These are phyloP conservation scores for Drosophila bipectinata DNA, from an alignment of 1,140 invertebrate genomes.

Conservation along the genomic window DNA sequence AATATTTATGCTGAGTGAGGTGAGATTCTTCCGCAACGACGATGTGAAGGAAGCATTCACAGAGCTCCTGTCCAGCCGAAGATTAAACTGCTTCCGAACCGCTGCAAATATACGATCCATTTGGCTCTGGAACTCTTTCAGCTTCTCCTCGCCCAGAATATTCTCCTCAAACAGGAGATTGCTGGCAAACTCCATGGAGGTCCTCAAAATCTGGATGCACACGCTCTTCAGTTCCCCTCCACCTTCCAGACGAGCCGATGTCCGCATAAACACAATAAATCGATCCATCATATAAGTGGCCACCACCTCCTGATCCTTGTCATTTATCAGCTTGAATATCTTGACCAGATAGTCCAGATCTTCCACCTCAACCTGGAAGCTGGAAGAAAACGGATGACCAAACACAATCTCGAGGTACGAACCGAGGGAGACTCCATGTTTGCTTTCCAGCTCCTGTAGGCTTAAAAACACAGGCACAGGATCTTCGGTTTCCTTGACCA, in stretches of 20 bases:
- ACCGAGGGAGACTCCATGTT: background rate
- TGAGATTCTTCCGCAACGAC: background rate
- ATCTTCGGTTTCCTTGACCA: background rate
- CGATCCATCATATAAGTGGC: background rate
- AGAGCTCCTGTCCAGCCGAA: background rate
- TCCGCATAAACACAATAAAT: background rate
- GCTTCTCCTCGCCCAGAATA: background rate
- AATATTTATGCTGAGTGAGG: background rate
- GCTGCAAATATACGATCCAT: background rate
- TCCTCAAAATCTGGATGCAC: background rate
- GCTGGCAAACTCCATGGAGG: background rate
- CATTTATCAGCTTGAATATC: background rate
- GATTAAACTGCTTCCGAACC: background rate
- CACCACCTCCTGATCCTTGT: background rate
- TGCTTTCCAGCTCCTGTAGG: background rate
- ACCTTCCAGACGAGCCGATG: background rate
- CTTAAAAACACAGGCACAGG: background rate
- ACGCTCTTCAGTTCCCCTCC: background rate
- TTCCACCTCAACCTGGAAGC: background rate
- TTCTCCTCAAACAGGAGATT: background rate
- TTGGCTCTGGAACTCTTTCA: background rate
- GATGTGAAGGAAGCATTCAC: background rate
- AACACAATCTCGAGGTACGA: background rate
- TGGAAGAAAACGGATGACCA: background rate
- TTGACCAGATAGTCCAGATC: background rate